phyloP scores from a whole-genome alignment of 2,113 vertebrate species.

The Phalacrocorax aristotelis region DNA sequence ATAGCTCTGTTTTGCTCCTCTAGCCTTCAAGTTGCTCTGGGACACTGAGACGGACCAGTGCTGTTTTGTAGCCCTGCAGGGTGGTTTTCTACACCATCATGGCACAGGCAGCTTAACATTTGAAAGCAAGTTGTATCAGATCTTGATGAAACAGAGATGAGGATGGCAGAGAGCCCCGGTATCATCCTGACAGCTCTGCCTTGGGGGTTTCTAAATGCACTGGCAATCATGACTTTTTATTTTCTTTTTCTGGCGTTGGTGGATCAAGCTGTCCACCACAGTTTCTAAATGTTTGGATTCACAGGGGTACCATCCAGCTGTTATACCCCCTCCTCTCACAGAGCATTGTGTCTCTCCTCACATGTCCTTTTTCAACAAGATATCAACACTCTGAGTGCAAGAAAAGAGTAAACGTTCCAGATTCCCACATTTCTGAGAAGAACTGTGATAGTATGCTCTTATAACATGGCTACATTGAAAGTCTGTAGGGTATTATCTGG shows the following conservation, averaged over 20 bases:
- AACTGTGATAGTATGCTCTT: not conserved
- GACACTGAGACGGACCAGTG: not conserved
- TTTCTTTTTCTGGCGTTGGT: not conserved
- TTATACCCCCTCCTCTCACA: not conserved
- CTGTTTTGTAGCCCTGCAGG: not conserved
- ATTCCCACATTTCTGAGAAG: not conserved
- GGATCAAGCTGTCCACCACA: not conserved
- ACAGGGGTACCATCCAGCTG: not conserved
- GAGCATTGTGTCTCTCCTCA: not conserved
- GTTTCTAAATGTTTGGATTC: not conserved
- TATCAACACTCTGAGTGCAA: not conserved
- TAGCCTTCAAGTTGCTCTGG: not conserved
- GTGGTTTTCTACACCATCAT: not conserved
- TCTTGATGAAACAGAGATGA: not conserved
- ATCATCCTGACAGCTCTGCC: not conserved
- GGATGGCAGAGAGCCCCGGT: not conserved
- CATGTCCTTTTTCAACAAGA: not conserved
- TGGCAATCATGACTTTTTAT: not conserved
- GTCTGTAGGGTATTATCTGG: not conserved
- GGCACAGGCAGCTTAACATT: not conserved
- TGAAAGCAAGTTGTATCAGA: not conserved
- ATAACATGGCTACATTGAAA: not conserved
- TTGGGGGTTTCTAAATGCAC: not conserved
- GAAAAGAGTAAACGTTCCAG: not conserved
- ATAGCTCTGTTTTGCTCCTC: not conserved